Percentiles rank a stretch among this genome's conserved stretches.
These are phyloP conservation scores for Tragulus kanchil DNA, from an alignment of 2,113 vertebrate species.

Conservation along the genomic window DNA sequence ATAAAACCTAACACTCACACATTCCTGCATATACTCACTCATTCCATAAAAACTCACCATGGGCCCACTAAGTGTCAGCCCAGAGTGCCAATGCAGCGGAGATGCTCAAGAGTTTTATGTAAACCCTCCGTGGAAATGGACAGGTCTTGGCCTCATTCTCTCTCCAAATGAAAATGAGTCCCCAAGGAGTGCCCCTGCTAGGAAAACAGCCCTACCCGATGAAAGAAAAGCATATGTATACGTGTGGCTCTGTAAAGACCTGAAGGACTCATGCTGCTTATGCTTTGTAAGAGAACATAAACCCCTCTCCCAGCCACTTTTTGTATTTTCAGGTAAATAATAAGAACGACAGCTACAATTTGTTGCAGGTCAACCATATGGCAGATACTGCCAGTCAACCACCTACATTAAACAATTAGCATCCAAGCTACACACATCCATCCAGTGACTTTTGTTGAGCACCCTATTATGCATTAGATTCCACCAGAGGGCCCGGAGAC, in stretches of 20 bases:
- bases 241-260: too few species aligned
- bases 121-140: neutral
- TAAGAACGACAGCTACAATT: neutral
- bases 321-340: neutral
- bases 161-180: neutral
- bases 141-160: neutral
- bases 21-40: slow-evolving; percentile 39
- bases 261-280: neutral
- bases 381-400: neutral
- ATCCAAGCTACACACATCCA: neutral
- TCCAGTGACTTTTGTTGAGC: neutral
- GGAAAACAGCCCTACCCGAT: neutral
- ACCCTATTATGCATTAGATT: neutral
- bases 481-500: neutral
- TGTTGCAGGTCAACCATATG: neutral
- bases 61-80: neutral
- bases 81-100: neutral
- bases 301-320: neutral
- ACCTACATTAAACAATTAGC: neutral
- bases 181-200: neutral
- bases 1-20: slow-evolving; percentile 71
- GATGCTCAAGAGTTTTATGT: neutral
- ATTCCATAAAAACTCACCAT: slow-evolving; percentile 55
- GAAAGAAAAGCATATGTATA: neutral
- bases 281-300: neutral